Evolutionary conservation across 2,888 invertebrate species (phyloP), one percentile per base, ranked within the genome.

Genomic region (Parnassius apollo): DNA sequence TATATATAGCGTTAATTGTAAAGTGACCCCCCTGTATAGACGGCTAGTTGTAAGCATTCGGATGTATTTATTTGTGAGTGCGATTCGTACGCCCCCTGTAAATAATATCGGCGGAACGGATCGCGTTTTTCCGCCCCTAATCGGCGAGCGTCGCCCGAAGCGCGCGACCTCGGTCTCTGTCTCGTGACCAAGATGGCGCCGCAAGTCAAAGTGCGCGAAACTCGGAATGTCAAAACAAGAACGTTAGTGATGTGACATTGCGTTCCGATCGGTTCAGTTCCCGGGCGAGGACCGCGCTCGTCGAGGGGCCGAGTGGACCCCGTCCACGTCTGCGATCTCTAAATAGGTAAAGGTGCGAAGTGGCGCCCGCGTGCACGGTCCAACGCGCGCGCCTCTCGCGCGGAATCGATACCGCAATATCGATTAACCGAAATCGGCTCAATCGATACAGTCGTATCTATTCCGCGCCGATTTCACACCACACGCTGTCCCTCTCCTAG

Each of bases 1-100:
- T 91, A 91, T 78, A 91, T 91, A 90, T 90, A 91, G 88, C 78
- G 79, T 82, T 84, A 85, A 84, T 81, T 90, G 91, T 90, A 91
- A 87, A 90, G 86, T 90, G 90, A 91, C 89, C 74, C 76, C 76
- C 78, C 78, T 91, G 90, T 91, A 91, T 90, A 91, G 85, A 89
- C 85, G 85, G 87, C 86, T 90, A 91, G 86, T 69, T 81, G 70
- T 91, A 89, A 90, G 85, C 78, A 78, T 86, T 89, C 86, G 85
- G 83, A 87, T 90, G 87, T 91, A 91, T 91, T 91, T 91, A 91
- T 91, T 88, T 79, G 59, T 59, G 78, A 77, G 79, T 67, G 84
- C 86, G 86, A 80, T 86, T 82, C 87, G 87, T 77, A 73, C 81
- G 85, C 86, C 85, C 75, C 65, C 75, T 90, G 91, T 91, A 91